A percentile compares a stretch with the other conserved stretches of the same genome.
Conservation (phyloP, 2,797 vertebrate genomes). For the Phrynocephalus forsythii region DNA sequence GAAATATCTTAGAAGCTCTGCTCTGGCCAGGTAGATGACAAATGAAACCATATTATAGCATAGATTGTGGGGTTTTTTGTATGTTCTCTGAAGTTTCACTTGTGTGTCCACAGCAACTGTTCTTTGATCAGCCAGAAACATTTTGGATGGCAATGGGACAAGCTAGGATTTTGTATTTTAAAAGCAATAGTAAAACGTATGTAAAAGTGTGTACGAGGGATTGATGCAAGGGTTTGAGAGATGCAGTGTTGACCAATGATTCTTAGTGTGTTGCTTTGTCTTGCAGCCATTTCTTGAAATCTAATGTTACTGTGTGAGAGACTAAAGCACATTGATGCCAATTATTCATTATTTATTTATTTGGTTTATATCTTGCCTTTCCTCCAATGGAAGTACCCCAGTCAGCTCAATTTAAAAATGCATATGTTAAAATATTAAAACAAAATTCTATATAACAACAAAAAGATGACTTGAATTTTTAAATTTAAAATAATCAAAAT, state of each 20-base stretch:
- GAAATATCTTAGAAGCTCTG: background rate
- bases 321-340: no score
- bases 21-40: background rate
- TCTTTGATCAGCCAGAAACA: background rate
- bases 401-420: no score
- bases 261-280: background rate
- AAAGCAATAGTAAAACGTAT: background rate
- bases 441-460: no score
- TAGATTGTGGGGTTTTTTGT: background rate
- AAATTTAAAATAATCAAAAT: no score
- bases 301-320: background rate
- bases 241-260: background rate
- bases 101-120: background rate
- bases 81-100: background rate
- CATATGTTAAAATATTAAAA: no score
- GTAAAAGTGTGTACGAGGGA: background rate
- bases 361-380: background rate
- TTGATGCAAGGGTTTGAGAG: background rate
- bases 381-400: background rate
- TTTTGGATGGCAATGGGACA: background rate
- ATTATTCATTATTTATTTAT: background rate
- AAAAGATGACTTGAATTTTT: no score
- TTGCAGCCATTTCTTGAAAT: background rate
- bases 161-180: background rate
- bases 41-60: background rate